Percentiles rank a stretch among this genome's conserved stretches.
These are phyloP conservation scores for Neomicropteryx cornuta DNA, from an alignment of 1,140 invertebrate genomes.

Conservation along the genomic window DNA sequence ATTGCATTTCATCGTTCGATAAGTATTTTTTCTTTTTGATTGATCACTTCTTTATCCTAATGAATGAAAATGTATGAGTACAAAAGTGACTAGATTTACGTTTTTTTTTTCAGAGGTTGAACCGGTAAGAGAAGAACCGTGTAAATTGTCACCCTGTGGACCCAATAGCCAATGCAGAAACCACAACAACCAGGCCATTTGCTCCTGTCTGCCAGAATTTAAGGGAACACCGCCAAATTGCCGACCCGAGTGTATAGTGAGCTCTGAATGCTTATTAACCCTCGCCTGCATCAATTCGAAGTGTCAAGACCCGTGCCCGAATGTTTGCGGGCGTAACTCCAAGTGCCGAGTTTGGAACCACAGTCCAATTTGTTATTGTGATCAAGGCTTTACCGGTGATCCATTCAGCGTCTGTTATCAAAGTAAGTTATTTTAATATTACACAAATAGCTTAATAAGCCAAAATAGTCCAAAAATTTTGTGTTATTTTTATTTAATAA, in stretches of 20 bases:
- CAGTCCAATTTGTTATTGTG: conserved; percentile 56
- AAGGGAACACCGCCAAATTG: conserved; percentile 54
- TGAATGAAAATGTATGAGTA: conserved; percentile 1
- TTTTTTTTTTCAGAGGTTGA: conserved; percentile 14
- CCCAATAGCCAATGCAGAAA: conserved; percentile 53
- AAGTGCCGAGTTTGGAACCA: conserved; percentile 57
- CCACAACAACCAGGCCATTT: conserved; percentile 38
- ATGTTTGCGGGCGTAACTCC: conserved; percentile 52
- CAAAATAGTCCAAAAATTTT: no score
- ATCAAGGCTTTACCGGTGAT: conserved; percentile 54
- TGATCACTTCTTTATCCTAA: no score
- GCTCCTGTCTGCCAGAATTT: conserved; percentile 47
- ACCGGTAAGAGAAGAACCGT: conserved; percentile 41
- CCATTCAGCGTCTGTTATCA: conserved; percentile 45
- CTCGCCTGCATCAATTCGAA: conserved; percentile 52
- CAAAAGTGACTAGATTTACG: background rate
- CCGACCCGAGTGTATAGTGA: conserved; percentile 50
- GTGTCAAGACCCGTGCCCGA: conserved; percentile 56
- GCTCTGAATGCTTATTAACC: conserved; percentile 43
- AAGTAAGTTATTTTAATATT: no score
- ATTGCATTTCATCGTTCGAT: no score
- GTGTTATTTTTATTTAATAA: no score
- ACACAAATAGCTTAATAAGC: no score
- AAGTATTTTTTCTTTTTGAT: no score
- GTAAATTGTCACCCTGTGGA: conserved; percentile 61